Evolutionary conservation across 1,140 invertebrate genomes (phyloP), one percentile per base, ranked within the genome.

Genomic region (Ostrea edulis): DNA sequence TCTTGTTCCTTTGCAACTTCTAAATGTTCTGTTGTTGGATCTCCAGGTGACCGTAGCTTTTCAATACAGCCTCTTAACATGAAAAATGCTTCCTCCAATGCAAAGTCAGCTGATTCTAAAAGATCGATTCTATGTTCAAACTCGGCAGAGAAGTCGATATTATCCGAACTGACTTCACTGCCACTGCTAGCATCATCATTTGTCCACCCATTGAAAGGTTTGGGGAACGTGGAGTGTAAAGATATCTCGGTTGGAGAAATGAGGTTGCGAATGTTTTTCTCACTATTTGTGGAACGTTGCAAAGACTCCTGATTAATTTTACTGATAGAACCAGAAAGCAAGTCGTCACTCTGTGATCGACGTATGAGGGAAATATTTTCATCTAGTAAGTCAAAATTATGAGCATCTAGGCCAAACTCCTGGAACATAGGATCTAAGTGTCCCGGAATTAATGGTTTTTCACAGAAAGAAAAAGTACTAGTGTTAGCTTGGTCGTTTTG

Each of bases 301-400:
- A 77, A 77, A 29, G 25, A 14, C 25, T 9, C 5, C 8, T 77
- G 68, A 9, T 35, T 25, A 77, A 29, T 17, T 25, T 77, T 77
- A 29, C 68, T 77, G 11, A 25, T 14, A 29, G 68, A 77, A 29
- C 68, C 29, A 35, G 68, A 77, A 77, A 77, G 68, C 22, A 77
- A 35, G 25, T 77, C 68, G 22, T 77, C 68, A 77, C 68, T 77
- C 29, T 77, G 68, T 35, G 68, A 77, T 77, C 68, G 25, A 22
- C 68, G 68, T 29, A 77, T 77, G 29, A 77, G 14, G 22, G 68
- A 77, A 35, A 77, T 29, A 25, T 77, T 77, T 77, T 77, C 68
- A 25, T 77, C 68, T 25, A 44, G 35, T 44, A 77, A 77, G 29
- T 77, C 68, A 77, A 77, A 77, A 11, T 25, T 77, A 11, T 29